These are phyloP conservation scores for Holothuria glaberrima DNA, from an alignment of 35 echinoderm and acorn worm genomes.

Conservation along the genomic window DNA sequence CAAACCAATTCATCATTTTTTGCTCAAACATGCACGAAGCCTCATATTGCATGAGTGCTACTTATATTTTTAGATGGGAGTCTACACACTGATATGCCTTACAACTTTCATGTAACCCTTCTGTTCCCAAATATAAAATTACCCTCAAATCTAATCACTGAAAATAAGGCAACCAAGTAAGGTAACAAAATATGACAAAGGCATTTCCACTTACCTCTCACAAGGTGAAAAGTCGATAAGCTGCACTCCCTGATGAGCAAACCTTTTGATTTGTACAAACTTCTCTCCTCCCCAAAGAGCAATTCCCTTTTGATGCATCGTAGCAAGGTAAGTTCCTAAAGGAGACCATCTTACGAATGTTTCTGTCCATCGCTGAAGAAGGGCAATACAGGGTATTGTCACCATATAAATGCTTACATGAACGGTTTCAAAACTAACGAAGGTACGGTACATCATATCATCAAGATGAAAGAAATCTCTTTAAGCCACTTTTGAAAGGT, in stretches of 20 bases:
- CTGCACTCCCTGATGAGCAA: constrained; percentile 91
- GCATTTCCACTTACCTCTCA: constrained; percentile 73
- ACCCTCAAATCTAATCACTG: too few species aligned
- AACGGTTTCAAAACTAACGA: too few species aligned
- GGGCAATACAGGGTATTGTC: neutral
- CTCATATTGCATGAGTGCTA: neutral
- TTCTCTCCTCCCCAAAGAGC: constrained; percentile 95
- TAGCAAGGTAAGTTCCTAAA: constrained; percentile 86
- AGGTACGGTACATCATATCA: too few species aligned
- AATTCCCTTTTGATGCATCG: constrained; percentile 94
- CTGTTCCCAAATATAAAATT: too few species aligned
- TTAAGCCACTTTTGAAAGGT: too few species aligned
- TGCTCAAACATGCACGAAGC: neutral
- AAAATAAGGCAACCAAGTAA: too few species aligned
- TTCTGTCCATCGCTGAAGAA: constrained; percentile 90
- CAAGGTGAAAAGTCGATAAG: constrained; percentile 98
- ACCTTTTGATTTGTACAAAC: constrained; percentile 92
- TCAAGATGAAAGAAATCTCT: too few species aligned
- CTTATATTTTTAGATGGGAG: too few species aligned
- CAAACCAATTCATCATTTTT: too few species aligned
- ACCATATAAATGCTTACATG: too few species aligned
- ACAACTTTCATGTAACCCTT: too few species aligned
- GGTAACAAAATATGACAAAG: neutral
- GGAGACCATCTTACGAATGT: constrained; percentile 97
- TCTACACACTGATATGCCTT: too few species aligned